Evolutionary conservation across 2,113 vertebrate species (phyloP).

Genomic region (Suricata suricatta): DNA sequence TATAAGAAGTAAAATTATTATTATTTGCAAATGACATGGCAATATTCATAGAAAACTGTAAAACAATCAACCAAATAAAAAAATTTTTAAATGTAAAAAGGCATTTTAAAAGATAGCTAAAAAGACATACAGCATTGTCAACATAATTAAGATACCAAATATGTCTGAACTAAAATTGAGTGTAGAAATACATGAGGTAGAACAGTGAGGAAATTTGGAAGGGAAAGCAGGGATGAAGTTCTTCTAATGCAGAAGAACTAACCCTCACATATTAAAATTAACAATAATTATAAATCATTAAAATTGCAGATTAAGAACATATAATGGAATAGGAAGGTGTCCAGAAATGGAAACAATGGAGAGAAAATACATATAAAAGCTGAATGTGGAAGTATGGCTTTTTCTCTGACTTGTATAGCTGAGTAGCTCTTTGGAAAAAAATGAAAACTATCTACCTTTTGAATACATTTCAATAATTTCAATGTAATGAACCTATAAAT

Average conservation of each 20-base stretch:
- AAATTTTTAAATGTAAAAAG: background rate
- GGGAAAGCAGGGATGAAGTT: fast-evolving
- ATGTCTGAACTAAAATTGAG: background rate
- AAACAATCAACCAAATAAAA: background rate
- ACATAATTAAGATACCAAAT: background rate
- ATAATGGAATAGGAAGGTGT: background rate
- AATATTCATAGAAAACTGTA: background rate
- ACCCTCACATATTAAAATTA: background rate
- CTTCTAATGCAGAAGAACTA: background rate
- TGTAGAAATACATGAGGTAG: background rate
- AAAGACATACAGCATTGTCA: background rate
- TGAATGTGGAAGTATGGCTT: background rate
- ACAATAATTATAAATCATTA: background rate
- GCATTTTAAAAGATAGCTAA: background rate
- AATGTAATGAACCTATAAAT: background rate
- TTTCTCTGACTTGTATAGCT: background rate
- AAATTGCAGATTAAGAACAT: background rate
- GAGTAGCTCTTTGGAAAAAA: background rate
- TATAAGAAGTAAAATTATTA: background rate
- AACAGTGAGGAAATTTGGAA: background rate
- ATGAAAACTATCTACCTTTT: background rate
- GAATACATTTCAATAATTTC: background rate
- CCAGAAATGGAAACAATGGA: background rate
- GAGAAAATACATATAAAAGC: background rate
- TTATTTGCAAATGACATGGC: background rate